phyloP scores from a whole-genome alignment of 2,888 invertebrate species.

The Linyphia triangularis region DNA sequence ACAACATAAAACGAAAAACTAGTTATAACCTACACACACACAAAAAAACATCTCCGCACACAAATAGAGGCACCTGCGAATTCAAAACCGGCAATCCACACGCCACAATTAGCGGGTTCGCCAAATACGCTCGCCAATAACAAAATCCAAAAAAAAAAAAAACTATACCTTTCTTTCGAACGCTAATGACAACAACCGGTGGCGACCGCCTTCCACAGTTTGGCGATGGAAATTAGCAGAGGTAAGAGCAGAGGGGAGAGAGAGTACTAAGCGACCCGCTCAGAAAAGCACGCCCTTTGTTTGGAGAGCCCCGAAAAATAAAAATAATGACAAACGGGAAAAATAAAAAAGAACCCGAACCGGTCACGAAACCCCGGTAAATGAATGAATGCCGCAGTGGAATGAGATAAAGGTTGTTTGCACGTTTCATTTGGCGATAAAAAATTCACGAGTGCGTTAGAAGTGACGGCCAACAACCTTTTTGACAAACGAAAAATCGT shows the following conservation, averaged over 20 bases:
- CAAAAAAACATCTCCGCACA: background rate
- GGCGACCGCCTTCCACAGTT: constrained; percentile 21
- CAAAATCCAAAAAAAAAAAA: background rate
- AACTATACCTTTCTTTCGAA: constrained; percentile 17
- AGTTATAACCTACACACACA: background rate
- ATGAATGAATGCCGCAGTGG: constrained; percentile 44
- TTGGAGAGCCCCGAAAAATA: constrained; percentile 38
- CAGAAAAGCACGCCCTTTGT: constrained; percentile 66
- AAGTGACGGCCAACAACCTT: constrained; percentile 72
- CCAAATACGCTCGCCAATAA: constrained; percentile 1
- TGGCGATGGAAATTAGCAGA: constrained; percentile 16
- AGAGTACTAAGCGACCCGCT: background rate
- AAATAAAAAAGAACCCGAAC: background rate
- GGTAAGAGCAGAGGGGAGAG: background rate
- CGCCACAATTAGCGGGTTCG: constrained; percentile 31
- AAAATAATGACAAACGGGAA: no score
- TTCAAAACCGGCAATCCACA: constrained; percentile 26
- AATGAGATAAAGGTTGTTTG: constrained; percentile 73
- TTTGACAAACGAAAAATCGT: constrained; percentile 72
- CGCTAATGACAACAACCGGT: constrained; percentile 61
- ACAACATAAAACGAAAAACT: background rate
- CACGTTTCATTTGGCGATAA: constrained; percentile 70
- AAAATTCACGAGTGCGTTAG: constrained; percentile 54
- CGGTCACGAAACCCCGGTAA: constrained; percentile 55
- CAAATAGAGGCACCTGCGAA: background rate